Base-by-base conservation (phyloP, 2,888 invertebrate species). In the Erebia ligea region DNA sequence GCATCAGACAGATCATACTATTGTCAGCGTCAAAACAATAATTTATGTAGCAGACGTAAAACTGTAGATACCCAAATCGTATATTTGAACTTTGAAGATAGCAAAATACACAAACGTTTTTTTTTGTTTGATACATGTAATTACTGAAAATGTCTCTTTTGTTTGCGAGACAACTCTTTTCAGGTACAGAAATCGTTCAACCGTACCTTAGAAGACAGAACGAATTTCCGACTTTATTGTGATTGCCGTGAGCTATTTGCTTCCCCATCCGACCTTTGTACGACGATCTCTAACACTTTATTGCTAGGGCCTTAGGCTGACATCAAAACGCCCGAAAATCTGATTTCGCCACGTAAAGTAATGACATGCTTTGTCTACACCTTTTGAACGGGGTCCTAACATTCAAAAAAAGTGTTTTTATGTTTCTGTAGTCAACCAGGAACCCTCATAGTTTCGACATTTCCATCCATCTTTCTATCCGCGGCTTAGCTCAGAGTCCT, bases 181-280 rank as follows among this genome's bases (percentile, higher is more conserved):
- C 48, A 21, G 45, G 59, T 59, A 40, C 1, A 40, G 15, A 62
- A 62, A 62, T 62, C 62, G 48, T 62, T 62, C 62, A 21, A 62
- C 45, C 9, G 42, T 40, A 17, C 45, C 19, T 48, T 9, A 48
- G 48, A 17, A 15, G 9, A 21, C 48, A 48, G 62, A 62, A 45
- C 62, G 62, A 62, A 48, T 62, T 62, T 45, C 62, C 62, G 8
- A 48, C 62, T 62, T 48, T 62, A 45, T 62, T 48, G 48, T 21
- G 62, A 62, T 62, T 48, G 62, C 62, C 62, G 48, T 21, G 21
- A 62, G 62, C 62, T 62, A 48, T 62, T 62, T 48, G 62, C 15
- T 62, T 48, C 62, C 48, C 62, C 21, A 15, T 48, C 48, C 62
- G 48, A 62, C 45, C 62, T 48, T 62, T 62, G 62, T 62, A 9